A percentile compares a stretch with the other conserved stretches of the same genome.
Conservation (phyloP, 2,888 invertebrate genomes). For the Chaitophorus viminalis region DNA sequence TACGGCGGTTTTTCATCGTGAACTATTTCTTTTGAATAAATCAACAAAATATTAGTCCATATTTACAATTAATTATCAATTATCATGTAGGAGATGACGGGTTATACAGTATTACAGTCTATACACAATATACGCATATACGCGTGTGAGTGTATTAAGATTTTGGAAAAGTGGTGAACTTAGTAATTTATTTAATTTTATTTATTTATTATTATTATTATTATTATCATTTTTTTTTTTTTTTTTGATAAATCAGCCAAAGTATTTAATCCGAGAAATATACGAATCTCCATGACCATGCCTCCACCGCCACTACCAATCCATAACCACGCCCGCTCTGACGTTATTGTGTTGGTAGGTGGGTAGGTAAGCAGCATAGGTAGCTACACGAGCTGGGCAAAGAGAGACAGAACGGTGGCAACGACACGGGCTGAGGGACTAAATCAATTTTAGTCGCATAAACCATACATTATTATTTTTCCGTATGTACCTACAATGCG, state of each 20-base stretch:
- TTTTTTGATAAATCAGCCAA: neutral
- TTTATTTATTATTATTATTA: too few relatives aligned
- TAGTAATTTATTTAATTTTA: too few relatives aligned
- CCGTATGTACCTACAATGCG: neutral
- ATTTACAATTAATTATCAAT: neutral
- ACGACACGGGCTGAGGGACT: neutral
- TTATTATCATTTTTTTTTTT: too few relatives aligned
- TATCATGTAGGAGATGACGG: neutral
- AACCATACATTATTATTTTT: neutral
- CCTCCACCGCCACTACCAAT: neutral
- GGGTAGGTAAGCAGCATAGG: neutral
- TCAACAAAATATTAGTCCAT: neutral
- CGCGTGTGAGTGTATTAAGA: neutral
- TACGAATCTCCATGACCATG: neutral
- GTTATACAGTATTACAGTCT: neutral
- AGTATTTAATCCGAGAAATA: neutral
- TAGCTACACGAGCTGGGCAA: too few relatives aligned
- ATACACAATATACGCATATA: neutral
- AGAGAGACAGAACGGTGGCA: neutral
- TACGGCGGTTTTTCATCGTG: too few relatives aligned
- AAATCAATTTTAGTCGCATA: slow-evolving; percentile 25
- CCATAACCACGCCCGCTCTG: neutral
- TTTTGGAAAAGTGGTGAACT: neutral
- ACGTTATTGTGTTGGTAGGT: neutral
- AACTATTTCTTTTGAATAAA: neutral